Percentiles rank a stretch among this genome's conserved stretches.
phyloP scores from a whole-genome alignment of 2,113 vertebrate species.

The Cettia cetti region DNA sequence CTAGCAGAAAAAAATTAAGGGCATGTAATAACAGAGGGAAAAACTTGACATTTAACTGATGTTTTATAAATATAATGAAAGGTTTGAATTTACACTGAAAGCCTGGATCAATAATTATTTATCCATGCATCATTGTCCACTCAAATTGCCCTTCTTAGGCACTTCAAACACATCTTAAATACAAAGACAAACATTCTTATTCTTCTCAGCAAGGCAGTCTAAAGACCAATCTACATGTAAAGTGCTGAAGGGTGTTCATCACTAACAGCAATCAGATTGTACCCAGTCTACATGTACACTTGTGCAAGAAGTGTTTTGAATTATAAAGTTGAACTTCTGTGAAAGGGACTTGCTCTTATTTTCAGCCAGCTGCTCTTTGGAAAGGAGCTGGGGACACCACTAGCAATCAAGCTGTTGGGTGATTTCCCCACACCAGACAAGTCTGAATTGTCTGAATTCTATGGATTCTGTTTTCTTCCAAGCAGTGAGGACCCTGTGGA shows the following conservation, averaged over 20 bases:
- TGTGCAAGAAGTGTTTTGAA: neutral
- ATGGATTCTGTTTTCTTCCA: neutral
- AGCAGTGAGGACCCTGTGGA: neutral
- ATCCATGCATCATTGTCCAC: neutral
- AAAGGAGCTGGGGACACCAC: neutral
- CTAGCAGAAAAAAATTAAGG: neutral
- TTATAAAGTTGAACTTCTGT: neutral
- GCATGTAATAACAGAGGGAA: neutral
- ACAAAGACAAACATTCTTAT: neutral
- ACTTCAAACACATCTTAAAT: neutral
- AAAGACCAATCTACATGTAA: neutral
- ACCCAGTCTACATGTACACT: accelerated
- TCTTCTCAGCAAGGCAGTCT: neutral
- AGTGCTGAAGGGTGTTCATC: neutral
- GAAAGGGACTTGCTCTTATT: neutral
- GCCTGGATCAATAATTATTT: neutral
- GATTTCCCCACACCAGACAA: neutral
- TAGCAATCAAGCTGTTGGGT: neutral
- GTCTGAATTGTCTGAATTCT: neutral
- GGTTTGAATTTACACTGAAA: neutral
- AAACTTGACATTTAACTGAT: neutral
- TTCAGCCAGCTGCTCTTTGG: neutral
- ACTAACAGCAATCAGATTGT: neutral
- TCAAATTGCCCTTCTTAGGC: neutral
- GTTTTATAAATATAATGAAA: neutral